Evolutionary conservation across 2,888 invertebrate species (phyloP).

Genomic region (Idaea dimidiata): DNA sequence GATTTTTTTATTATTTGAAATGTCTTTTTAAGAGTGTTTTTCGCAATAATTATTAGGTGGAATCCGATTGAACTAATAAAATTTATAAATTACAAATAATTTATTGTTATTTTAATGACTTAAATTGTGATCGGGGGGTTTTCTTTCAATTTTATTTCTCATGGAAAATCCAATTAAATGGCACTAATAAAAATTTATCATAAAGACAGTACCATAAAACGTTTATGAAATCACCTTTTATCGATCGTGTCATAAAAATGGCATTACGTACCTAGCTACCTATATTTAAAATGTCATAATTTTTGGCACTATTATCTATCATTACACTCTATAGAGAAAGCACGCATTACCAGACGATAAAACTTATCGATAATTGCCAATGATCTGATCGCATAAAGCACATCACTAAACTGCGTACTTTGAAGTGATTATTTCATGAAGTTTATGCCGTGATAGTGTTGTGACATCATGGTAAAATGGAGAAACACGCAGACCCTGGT

Average conservation of each 20-base stretch:
- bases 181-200: neutral
- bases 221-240: neutral
- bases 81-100: too few species aligned
- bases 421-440: slow-evolving; percentile 15
- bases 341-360: neutral
- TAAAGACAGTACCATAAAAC: neutral
- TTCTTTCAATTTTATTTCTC: too few species aligned
- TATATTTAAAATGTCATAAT: neutral
- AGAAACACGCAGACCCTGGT: slow-evolving; percentile 59
- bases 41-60: too few species aligned
- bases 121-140: too few species aligned
- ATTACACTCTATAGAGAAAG: neutral
- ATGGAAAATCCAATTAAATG: neutral
- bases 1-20: too few species aligned
- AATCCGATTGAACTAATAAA: too few species aligned
- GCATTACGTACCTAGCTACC: too few species aligned
- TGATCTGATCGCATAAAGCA: slow-evolving; percentile 4
- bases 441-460: slow-evolving; percentile 11
- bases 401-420: slow-evolving; percentile 15
- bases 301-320: neutral
- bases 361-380: slow-evolving; percentile 2
- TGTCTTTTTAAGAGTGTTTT: too few species aligned
- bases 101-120: too few species aligned
- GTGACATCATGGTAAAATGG: slow-evolving; percentile 52
- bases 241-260: neutral